Percentiles rank a stretch among this genome's conserved stretches.
These are phyloP conservation scores for Halesus radiatus DNA, from an alignment of 1,140 invertebrate species.

Conservation along the genomic window DNA sequence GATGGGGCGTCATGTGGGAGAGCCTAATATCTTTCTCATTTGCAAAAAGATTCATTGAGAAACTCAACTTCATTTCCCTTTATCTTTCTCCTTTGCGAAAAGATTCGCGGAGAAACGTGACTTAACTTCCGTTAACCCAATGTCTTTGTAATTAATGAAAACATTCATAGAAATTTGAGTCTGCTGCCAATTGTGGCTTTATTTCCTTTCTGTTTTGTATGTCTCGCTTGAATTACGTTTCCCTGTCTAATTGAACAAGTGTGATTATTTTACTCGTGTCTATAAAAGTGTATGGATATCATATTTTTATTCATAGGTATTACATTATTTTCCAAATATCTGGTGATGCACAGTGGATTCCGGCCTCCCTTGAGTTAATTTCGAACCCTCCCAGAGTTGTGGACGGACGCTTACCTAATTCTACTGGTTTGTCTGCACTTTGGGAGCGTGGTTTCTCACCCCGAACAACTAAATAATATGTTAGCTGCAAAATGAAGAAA, in stretches of 20 bases:
- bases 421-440: neutral
- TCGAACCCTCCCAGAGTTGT: neutral
- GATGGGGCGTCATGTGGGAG: too few species aligned
- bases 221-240: neutral
- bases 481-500: conserved; percentile 53
- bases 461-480: neutral
- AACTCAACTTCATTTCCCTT: too few species aligned
- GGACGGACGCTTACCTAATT: neutral
- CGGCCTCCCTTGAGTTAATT: neutral
- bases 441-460: neutral
- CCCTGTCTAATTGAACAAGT: neutral
- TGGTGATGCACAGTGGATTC: conserved; percentile 1
- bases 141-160: too few species aligned
- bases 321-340: conserved; percentile 27
- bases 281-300: conserved; percentile 14
- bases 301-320: conserved; percentile 26
- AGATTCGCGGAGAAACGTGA: too few species aligned
- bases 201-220: too few species aligned
- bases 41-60: too few species aligned
- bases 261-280: neutral
- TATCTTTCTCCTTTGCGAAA: too few species aligned
- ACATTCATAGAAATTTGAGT: too few species aligned
- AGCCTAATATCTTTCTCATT: too few species aligned
- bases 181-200: too few species aligned
- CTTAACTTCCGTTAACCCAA: too few species aligned